These are phyloP conservation scores for Aleiodes sp. DNA, from an alignment of 1,140 invertebrate species.

Conservation along the genomic window DNA sequence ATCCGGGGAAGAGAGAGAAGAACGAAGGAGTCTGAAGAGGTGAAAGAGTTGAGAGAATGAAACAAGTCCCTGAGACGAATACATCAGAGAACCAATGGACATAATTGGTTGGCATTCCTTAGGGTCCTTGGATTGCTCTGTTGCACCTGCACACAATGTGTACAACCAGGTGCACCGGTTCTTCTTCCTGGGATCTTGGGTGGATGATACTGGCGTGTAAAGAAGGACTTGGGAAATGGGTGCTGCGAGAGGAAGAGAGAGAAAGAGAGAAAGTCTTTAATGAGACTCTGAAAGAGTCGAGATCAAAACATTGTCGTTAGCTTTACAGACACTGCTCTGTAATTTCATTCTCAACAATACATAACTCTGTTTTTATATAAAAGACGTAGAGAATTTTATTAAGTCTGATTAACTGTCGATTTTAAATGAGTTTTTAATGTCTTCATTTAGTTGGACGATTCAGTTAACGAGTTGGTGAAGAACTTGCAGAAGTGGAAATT, in stretches of 20 bases:
- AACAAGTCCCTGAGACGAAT: not conserved
- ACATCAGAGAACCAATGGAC: not conserved
- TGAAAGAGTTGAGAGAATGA: not conserved
- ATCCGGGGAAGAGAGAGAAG: conserved; percentile 20
- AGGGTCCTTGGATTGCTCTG: conserved; percentile 17
- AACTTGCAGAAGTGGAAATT: too few species aligned
- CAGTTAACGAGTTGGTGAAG: too few species aligned
- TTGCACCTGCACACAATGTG: conserved; percentile 28
- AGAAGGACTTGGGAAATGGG: not conserved
- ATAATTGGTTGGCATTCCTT: conserved; percentile 31
- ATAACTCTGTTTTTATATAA: too few species aligned
- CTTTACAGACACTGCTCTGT: not conserved
- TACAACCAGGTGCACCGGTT: conserved; percentile 24
- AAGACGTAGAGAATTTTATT: not conserved
- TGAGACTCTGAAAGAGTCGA: conserved; percentile 14
- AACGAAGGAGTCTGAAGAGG: not conserved
- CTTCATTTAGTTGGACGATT: too few species aligned
- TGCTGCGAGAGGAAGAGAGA: not conserved
- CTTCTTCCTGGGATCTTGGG: not conserved
- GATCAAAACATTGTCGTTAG: conserved; percentile 15
- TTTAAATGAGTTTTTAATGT: too few species aligned
- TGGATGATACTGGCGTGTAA: conserved; percentile 10
- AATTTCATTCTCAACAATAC: not conserved
- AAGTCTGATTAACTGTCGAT: not conserved
- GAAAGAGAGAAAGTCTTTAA: conserved; percentile 9